phyloP scores from a whole-genome alignment of 92 coral and sea anemone species.

The Epizoanthus fatuus region DNA sequence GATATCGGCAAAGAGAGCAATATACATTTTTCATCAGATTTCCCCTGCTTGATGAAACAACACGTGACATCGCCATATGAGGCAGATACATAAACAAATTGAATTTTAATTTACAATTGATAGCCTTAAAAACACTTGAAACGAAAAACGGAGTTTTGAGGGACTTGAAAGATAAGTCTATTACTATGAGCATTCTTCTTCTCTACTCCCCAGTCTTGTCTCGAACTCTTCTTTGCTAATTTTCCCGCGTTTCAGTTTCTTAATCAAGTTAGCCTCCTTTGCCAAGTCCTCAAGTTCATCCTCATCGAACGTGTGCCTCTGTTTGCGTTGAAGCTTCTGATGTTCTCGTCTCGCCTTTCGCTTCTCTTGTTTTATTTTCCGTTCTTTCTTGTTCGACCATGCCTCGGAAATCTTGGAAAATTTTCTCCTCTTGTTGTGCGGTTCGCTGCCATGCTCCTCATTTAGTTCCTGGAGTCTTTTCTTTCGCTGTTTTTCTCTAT shows the following conservation, averaged over 20 bases:
- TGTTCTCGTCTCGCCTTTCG: slow-evolving; percentile 81
- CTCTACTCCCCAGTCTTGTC: slow-evolving; percentile 59
- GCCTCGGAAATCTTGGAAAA: slow-evolving; percentile 57
- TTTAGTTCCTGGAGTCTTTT: slow-evolving; percentile 56
- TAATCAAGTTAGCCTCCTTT: slow-evolving; percentile 84
- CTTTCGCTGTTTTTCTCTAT: slow-evolving; percentile 89
- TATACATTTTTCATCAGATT: too few relatives aligned
- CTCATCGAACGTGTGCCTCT: slow-evolving; percentile 72
- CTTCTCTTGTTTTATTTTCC: slow-evolving; percentile 78
- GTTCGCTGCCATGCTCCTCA: not conserved
- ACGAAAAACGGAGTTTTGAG: too few relatives aligned
- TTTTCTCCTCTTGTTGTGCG: slow-evolving; percentile 52
- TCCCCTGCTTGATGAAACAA: too few relatives aligned
- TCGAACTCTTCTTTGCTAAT: slow-evolving; percentile 84
- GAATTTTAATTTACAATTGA: too few relatives aligned
- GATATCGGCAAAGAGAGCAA: too few relatives aligned
- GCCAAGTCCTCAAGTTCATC: slow-evolving; percentile 92
- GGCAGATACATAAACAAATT: too few relatives aligned
- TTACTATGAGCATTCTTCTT: slow-evolving; percentile 32
- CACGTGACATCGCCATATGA: too few relatives aligned
- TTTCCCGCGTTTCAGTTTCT: slow-evolving; percentile 94
- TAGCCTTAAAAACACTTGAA: too few relatives aligned
- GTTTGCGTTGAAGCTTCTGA: slow-evolving; percentile 65
- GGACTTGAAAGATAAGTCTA: too few relatives aligned
- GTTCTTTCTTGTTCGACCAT: slow-evolving; percentile 92